Evolutionary conservation across 2,797 vertebrate genomes (phyloP), one percentile per base, ranked within the genome.

Genomic region (Urocyon cinereoargenteus): DNA sequence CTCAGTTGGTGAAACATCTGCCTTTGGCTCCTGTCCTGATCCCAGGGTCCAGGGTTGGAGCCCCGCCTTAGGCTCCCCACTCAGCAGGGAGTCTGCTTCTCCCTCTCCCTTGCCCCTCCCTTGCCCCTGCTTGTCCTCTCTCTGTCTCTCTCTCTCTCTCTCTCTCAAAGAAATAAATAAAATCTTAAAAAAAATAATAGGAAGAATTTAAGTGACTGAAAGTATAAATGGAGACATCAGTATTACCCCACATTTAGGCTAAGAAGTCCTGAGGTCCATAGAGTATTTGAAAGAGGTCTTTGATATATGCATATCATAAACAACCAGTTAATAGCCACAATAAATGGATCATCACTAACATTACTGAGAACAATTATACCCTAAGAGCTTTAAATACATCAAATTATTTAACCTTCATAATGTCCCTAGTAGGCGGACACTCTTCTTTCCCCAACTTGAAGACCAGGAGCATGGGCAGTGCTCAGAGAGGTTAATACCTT

Each of bases 271-370:
- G 19, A 66, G 28, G 34, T 62, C 11, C 34, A 16, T 61, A 53
- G 36, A 57, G 16, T 21, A 1, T 73, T 57, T 73, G 22, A 57
- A 89, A 36, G 4, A 24, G 2, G 14, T 31, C 28, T 73, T 79
- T 22, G 26, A 2, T n/a, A 18, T 16, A 14, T 4, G 1, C 5
- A 15, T 7, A 5, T 55, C 16, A 0, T 2, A 19, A 59, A 3
- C 28, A 75, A 55, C 34, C 40, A 40, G 36, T 49, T 70, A 61
- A 36, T 55, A 79, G 12, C 59, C 18, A 16, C 7, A 59, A 59
- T n/a, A 72, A 40, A 55, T 26, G 36, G 13, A 64, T 28, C 13
- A 45, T 24, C 0, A 1, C 24, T 24, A 53, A 81, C 4, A 26
- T 70, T 51, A 72, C 1, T 90, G 55, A 73, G 49, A 66, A 19